Evolutionary conservation across 2,888 invertebrate species (phyloP), one percentile per base, ranked within the genome.

Genomic region (Anaspis maculata): DNA sequence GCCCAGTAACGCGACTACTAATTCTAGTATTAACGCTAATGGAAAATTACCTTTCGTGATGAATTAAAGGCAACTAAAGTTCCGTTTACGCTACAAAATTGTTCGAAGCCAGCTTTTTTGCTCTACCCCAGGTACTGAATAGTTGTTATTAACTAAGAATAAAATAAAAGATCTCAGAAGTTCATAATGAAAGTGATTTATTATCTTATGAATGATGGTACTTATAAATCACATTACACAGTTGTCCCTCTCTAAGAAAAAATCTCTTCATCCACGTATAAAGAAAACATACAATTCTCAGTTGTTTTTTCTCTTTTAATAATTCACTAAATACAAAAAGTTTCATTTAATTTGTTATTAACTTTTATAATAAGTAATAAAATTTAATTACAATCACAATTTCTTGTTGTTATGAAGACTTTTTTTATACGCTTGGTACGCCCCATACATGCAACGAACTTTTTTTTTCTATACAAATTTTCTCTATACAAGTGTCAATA

Each of bases 401-500:
- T 63, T 61, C 59, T 63, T 64, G 64, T 63, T 63, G 60, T 64
- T 62, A 59, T 62, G 62, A 63, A 63, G 62, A 64, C 62, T 61
- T 59, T 53, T 59, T 53, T 46, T 44, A 30, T 44, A 39, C 48
- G 55, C 62, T 61, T 61, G 60, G 60, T n/a, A n/a, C n/a, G 54
- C 47, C 46, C 48, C 53, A 57, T 56, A 61, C 57, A 59, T 59
- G 60, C 57, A 59, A 53, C 45, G 53, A 52, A 57, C 19, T 25
- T 25, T 25, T 25, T 10, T 13, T 14, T 15, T 27, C 11, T 27
- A 13, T 11, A 11, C 11, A 2, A 15, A n/a, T 10, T 13, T 14
- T 15, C 10, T 27, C 11, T 27, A 13, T 11, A 11, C 11, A 2
- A 15, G 27, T 13, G 27, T 27, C 13, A 19, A 7, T 27, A 13